Evolutionary conservation across 2,797 vertebrate species (phyloP).

Genomic region (Lacerta viridis): DNA sequence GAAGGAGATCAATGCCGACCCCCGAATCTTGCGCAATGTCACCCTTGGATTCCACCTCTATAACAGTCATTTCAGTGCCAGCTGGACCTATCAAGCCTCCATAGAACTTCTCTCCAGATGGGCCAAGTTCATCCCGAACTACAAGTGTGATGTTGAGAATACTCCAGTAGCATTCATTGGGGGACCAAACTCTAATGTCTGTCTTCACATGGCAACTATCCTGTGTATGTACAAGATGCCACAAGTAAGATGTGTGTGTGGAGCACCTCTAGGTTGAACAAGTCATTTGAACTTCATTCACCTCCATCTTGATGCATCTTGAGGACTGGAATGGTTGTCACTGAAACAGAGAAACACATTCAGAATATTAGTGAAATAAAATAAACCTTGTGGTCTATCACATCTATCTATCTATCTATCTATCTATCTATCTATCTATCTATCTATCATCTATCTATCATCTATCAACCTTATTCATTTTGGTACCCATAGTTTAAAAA

Average conservation of each 20-base stretch:
- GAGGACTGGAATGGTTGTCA: no score
- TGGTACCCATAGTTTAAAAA: no score
- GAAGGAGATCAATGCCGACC: neutral
- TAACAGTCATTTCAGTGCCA: conserved; percentile 13
- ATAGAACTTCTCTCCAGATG: conserved; percentile 6
- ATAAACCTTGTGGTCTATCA: no score
- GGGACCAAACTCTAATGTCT: neutral
- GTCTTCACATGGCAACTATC: conserved; percentile 5
- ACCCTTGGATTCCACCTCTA: conserved; percentile 7
- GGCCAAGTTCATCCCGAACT: neutral
- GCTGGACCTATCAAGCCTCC: neutral
- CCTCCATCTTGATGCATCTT: no score
- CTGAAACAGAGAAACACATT: no score
- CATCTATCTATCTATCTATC: no score
- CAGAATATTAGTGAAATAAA: no score
- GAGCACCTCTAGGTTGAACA: no score
- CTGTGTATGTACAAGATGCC: conserved; percentile 5
- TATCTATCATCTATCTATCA: no score
- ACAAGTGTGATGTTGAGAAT: neutral
- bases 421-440: no score
- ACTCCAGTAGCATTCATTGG: conserved; percentile 12
- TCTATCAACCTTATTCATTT: no score
- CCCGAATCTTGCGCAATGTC: conserved; percentile 14
- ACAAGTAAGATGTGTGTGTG: neutral
- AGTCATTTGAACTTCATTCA: neutral